These are phyloP conservation scores for Hypomecis atomaria DNA, from an alignment of 2,888 invertebrate genomes.

Conservation along the genomic window DNA sequence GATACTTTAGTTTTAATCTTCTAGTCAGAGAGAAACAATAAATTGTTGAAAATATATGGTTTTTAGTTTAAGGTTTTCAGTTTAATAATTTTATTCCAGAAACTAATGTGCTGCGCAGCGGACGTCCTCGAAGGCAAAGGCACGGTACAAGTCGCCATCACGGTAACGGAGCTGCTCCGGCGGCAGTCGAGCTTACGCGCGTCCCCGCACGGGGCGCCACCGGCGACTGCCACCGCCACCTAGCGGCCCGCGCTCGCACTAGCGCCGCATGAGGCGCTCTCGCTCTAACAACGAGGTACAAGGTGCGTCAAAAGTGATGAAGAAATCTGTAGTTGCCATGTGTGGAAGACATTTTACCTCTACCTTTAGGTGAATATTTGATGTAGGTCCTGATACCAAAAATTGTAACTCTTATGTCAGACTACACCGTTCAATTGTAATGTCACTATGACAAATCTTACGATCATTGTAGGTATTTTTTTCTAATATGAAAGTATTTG, in stretches of 20 bases:
- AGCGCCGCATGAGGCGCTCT: slow-evolving; percentile 70
- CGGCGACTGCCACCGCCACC: slow-evolving; percentile 61
- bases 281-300: slow-evolving; percentile 51
- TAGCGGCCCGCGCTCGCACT: slow-evolving; percentile 73
- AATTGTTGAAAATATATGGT: no score
- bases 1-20: no score
- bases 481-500: no score
- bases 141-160: slow-evolving; percentile 94
- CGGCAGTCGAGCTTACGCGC: slow-evolving; percentile 68
- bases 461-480: no score
- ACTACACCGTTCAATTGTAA: no score
- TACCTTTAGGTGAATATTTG: no score
- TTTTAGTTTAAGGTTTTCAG: no score
- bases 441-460: no score
- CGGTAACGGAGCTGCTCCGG: slow-evolving; percentile 92
- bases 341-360: not conserved
- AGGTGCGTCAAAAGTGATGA: not conserved
- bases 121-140: slow-evolving; percentile 97
- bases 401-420: no score
- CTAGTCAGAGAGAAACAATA: no score
- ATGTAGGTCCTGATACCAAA: no score
- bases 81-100: slow-evolving; percentile 83
- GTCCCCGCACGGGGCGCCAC: slow-evolving; percentile 46
- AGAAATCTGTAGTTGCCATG: not conserved
- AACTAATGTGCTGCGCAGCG: slow-evolving; percentile 94